Evolutionary conservation across 2,113 vertebrate species (phyloP), one percentile per base, ranked within the genome.

Genomic region (Zosterops borbonicus): DNA sequence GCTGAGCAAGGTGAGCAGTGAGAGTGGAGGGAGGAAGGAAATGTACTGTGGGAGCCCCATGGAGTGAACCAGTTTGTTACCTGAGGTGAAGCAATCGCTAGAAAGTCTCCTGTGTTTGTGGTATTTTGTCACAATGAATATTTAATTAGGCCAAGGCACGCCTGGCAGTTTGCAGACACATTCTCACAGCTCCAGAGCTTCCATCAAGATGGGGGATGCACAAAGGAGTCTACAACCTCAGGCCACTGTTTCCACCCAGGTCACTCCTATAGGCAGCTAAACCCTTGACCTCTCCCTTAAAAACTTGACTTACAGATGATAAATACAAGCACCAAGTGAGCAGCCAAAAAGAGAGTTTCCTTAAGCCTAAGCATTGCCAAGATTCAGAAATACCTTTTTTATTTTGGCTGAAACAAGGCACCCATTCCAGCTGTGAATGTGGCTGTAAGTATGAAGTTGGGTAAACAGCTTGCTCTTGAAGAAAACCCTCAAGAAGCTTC

Each of bases 81-180:
- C 77, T 23, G 28, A 55, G 58, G 37, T 83, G 87, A 80, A 77
- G 79, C 17, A 44, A 44, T 67, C 0, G 0, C 64, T 83, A 93
- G 58, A 74, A 97, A 83, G 15, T 85, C 87, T 94, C 92, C 39
- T 56, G 85, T 71, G 76, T 52, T 83, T 56, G 47, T 78, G 84
- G 33, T 50, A 41, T 86, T 96, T 96, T 95, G 90, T 95, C 63
- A 52, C 78, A 29, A 91, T 95, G 39, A 94, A 92, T 96, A 87
- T 91, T 96, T 94, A 47, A 91, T 86, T n/a, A 88, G 55, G 62
- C 56, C 67, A 22, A 65, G 90, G 84, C 9, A 2, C 0, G 7
- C 42, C 93, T 91, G 63, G 50, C 1, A 3, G 31, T 88, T 86
- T 93, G 75, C 78, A 92, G 47, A 64, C 41, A n/a, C 0, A 0